Evolutionary conservation across 2,797 vertebrate species (phyloP).

Genomic region (Prunella strophiata): DNA sequence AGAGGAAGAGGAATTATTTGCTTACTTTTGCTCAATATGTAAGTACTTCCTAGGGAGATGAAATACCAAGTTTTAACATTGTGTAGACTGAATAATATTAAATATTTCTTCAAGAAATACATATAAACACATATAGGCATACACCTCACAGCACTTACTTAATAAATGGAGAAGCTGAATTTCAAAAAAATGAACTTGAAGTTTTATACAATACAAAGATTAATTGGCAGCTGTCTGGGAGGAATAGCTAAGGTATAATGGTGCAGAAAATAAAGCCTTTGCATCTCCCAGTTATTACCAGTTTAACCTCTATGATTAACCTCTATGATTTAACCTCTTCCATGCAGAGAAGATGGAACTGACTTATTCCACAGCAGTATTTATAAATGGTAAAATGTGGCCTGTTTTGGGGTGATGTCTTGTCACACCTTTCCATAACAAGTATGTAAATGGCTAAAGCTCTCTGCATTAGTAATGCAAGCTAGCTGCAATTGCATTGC

Average conservation of each 20-base stretch:
- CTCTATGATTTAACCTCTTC: neutral
- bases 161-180: neutral
- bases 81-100: neutral
- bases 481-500: neutral
- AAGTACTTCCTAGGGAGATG: neutral
- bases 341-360: neutral
- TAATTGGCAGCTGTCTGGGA: neutral
- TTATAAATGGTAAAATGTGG: neutral
- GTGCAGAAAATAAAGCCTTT: neutral
- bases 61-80: neutral
- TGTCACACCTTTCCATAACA: neutral
- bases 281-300: neutral
- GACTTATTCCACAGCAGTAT: neutral
- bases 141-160: neutral
- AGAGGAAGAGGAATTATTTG: neutral
- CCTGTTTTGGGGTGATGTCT: neutral
- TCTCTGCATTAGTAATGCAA: neutral
- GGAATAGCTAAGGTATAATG: neutral
- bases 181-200: neutral
- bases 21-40: neutral
- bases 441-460: neutral
- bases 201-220: neutral
- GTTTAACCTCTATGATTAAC: neutral
- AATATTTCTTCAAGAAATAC: neutral
- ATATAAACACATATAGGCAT: neutral